Evolutionary conservation across 1,140 invertebrate species (phyloP).

Genomic region (Aplysia californica): DNA sequence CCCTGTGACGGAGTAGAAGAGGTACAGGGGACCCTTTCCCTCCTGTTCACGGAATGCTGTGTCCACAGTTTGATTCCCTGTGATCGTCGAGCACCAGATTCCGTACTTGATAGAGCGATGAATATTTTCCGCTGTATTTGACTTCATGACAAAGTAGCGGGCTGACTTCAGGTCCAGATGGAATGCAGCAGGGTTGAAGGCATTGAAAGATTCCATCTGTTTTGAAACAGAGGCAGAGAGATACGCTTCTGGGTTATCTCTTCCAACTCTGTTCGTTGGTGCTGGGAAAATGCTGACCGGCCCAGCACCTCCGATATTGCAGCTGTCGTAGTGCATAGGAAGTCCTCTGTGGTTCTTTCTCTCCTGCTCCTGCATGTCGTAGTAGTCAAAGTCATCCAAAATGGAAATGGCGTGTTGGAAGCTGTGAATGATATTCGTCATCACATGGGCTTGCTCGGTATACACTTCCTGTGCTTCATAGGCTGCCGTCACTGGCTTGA

Average conservation of each 20-base stretch:
- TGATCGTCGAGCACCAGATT: constrained; percentile 98
- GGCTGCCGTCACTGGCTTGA: constrained; percentile 98
- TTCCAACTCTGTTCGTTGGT: too few species aligned
- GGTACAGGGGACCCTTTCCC: constrained; percentile 83
- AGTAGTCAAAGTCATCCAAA: constrained; percentile 98
- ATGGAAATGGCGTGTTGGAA: constrained; percentile 94
- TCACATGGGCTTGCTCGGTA: constrained; percentile 84
- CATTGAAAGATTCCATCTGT: constrained; percentile 86
- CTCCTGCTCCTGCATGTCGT: constrained; percentile 96
- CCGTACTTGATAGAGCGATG: constrained; percentile 98
- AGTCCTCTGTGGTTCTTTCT: too few species aligned
- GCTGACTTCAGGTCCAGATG: constrained; percentile 87
- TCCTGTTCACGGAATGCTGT: constrained; percentile 87
- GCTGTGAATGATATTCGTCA: constrained; percentile 88
- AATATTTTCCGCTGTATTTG: constrained; percentile 98
- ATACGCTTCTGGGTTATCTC: too few species aligned
- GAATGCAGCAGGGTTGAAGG: constrained; percentile 95
- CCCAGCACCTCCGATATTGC: too few species aligned
- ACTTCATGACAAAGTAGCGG: constrained; percentile 97
- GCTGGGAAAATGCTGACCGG: too few species aligned
- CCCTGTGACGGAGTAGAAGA: constrained; percentile 97
- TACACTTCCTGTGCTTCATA: constrained; percentile 98
- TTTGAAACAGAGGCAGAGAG: constrained; percentile 77
- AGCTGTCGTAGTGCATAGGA: too few species aligned
- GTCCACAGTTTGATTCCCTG: constrained; percentile 95